These are phyloP conservation scores for Columba janthina DNA, from an alignment of 2,113 vertebrate genomes.

Conservation along the genomic window DNA sequence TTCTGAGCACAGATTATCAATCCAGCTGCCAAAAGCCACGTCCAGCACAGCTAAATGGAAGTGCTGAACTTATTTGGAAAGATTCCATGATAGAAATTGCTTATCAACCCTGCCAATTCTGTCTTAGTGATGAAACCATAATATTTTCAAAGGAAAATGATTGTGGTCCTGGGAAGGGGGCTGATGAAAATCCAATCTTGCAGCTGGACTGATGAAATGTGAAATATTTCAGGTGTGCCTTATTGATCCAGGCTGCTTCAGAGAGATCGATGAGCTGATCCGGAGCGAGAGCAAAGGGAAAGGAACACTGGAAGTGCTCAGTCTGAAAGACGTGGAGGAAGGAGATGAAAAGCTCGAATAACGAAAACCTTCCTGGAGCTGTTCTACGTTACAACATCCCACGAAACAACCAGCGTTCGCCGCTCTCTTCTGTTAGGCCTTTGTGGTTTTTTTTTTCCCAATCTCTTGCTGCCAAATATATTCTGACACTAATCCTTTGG, in stretches of 20 bases:
- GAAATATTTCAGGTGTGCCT: slow-evolving; percentile 85
- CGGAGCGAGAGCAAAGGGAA: slow-evolving; percentile 92
- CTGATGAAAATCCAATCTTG: background rate
- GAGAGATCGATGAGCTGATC: slow-evolving; percentile 96
- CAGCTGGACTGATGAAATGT: background rate
- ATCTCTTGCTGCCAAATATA: slow-evolving; percentile 31
- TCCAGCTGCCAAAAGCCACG: background rate
- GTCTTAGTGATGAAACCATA: background rate
- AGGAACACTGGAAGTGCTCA: slow-evolving; percentile 92
- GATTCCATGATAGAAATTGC: background rate
- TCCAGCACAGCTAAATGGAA: background rate
- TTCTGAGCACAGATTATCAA: background rate
- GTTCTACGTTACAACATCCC: background rate
- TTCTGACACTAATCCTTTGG: slow-evolving; percentile 11
- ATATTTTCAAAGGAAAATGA: background rate
- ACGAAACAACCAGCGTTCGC: background rate
- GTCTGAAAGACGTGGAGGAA: slow-evolving; percentile 94
- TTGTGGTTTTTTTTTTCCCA: background rate
- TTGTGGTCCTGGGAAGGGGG: background rate
- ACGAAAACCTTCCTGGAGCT: background rate
- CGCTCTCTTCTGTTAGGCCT: background rate
- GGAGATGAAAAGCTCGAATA: slow-evolving; percentile 92
- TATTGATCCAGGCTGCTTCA: slow-evolving; percentile 94
- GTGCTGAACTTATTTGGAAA: background rate
- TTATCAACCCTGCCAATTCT: background rate